Evolutionary conservation across 1,140 invertebrate genomes (phyloP).

Genomic region (Caenorhabditis remanei): DNA sequence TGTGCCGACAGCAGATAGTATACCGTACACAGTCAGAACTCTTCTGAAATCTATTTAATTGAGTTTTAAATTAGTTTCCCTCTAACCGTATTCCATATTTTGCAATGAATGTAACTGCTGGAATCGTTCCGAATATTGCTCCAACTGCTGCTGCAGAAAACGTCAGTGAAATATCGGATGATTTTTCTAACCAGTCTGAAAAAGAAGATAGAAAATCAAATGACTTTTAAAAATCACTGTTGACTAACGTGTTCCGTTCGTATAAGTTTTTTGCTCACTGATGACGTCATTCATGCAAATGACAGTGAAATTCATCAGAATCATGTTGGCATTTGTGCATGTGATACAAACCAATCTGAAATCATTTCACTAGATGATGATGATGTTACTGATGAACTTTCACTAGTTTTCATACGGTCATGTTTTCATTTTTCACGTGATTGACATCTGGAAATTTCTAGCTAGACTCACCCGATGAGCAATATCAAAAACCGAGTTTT

Average conservation of each 20-base stretch:
- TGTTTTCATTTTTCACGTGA: no score
- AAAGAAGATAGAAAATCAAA: neutral
- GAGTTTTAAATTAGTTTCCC: neutral
- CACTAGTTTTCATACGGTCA: no score
- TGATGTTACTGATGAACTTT: neutral
- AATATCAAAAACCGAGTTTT: conserved; percentile 29
- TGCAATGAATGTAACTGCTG: conserved; percentile 20
- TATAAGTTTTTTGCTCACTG: conserved; percentile 17
- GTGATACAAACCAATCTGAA: conserved; percentile 30
- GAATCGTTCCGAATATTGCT: conserved; percentile 55
- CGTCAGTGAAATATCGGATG: conserved; percentile 54
- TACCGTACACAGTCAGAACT: conserved; percentile 24
- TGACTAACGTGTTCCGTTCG: conserved; percentile 21
- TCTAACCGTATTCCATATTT: conserved; percentile 51
- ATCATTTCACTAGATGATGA: neutral
- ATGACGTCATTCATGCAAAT: conserved; percentile 67
- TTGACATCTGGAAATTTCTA: no score
- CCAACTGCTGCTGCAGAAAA: conserved; percentile 64
- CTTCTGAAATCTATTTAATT: neutral
- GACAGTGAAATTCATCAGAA: conserved; percentile 60
- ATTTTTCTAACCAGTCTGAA: conserved; percentile 53
- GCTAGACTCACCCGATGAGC: conserved; percentile 4
- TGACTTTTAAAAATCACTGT: neutral
- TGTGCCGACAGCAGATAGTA: conserved; percentile 19
- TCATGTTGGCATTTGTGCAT: conserved; percentile 40